A percentile compares a stretch with the other conserved stretches of the same genome.
phyloP scores from a whole-genome alignment of 2,797 vertebrate species.

The Leptatherina wallacei region DNA sequence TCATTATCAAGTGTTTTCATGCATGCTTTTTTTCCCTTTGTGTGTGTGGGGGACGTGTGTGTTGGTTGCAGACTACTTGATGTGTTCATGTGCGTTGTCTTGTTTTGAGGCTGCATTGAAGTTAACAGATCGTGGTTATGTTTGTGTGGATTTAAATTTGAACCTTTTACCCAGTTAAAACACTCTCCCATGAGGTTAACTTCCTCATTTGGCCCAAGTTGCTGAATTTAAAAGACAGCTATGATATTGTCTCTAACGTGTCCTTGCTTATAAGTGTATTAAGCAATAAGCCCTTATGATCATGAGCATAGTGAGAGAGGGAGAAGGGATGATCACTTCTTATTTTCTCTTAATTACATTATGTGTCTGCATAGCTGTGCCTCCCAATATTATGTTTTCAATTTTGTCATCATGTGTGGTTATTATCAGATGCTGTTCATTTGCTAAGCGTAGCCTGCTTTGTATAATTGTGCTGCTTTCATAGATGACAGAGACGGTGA shows the following conservation, averaged over 20 bases:
- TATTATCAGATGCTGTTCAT: conserved; percentile 58
- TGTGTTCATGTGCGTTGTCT: conserved; percentile 35
- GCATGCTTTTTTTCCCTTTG: conserved; percentile 21
- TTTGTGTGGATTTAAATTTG: conserved; percentile 47
- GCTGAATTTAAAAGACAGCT: conserved; percentile 35
- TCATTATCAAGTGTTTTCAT: conserved; percentile 67
- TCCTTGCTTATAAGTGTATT: conserved; percentile 2
- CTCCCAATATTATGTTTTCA: conserved; percentile 45
- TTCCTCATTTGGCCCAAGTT: conserved; percentile 55
- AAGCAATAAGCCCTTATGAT: conserved; percentile 27
- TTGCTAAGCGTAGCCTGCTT: conserved; percentile 56
- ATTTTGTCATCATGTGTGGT: conserved; percentile 49
- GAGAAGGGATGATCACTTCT: conserved; percentile 8
- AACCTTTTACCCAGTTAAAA: conserved; percentile 61
- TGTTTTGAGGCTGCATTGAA: conserved; percentile 13
- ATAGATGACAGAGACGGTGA: conserved; percentile 40
- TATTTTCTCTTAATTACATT: conserved; percentile 57
- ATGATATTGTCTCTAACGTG: conserved; percentile 10
- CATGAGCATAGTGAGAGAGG: conserved; percentile 12
- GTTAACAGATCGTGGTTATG: background rate
- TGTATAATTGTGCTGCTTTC: conserved; percentile 47
- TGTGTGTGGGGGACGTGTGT: background rate
- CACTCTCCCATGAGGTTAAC: conserved; percentile 64
- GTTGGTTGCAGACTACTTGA: background rate
- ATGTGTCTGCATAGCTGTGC: conserved; percentile 53